These are phyloP conservation scores for Sebastes wilsoni DNA, from an alignment of 2,797 vertebrate genomes.

Conservation along the genomic window DNA sequence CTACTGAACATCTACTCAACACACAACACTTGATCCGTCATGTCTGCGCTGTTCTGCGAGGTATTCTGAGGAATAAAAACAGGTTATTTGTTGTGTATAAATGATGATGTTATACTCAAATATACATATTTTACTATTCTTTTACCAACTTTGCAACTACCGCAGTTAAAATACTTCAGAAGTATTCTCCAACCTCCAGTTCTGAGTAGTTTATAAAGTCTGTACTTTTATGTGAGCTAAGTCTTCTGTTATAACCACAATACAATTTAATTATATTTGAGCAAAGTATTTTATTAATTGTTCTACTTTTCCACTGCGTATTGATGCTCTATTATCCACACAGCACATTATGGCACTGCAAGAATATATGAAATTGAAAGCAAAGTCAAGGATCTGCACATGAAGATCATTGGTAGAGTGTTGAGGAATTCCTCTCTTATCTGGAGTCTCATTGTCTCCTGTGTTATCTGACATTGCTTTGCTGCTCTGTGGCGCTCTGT, in stretches of 20 bases:
- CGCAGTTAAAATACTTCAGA: neutral
- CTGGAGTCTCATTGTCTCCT: conserved; percentile 22
- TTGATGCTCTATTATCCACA: neutral
- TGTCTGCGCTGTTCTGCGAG: neutral
- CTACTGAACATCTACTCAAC: conserved; percentile 6
- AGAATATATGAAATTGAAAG: neutral
- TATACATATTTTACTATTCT: neutral
- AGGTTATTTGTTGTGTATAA: neutral
- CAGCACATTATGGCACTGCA: neutral
- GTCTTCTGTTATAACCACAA: neutral
- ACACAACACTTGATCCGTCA: neutral
- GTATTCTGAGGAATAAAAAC: neutral
- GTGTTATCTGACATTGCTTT: conserved; percentile 27
- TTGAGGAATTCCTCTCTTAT: conserved; percentile 44
- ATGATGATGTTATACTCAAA: neutral
- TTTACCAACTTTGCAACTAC: neutral
- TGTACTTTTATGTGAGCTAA: neutral
- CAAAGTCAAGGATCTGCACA: neutral
- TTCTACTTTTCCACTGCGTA: neutral
- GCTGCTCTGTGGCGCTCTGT: conserved; percentile 13
- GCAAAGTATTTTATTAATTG: neutral
- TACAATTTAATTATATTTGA: neutral
- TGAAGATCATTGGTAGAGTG: neutral
- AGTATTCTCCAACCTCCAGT: neutral
- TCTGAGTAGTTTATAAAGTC: neutral